phyloP scores from a whole-genome alignment of 2,888 invertebrate species.

The Cephonodes hylas region DNA sequence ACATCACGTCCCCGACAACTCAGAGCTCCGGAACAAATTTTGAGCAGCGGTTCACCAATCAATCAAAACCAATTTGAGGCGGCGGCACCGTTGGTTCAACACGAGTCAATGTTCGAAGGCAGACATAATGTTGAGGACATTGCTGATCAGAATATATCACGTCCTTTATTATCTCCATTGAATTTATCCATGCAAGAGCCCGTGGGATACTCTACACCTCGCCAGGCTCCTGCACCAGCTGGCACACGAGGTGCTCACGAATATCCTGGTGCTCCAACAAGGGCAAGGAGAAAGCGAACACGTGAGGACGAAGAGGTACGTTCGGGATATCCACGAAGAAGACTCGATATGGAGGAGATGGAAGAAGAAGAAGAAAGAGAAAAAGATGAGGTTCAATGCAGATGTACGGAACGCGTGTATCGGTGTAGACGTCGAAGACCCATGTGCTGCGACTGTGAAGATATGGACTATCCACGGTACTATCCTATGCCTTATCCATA shows the following conservation, averaged over 20 bases:
- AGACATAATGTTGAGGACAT: not conserved
- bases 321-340: constrained; percentile 17
- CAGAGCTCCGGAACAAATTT: not conserved
- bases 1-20: not conserved
- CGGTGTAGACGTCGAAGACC: constrained; percentile 22
- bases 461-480: constrained; percentile 26
- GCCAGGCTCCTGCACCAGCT: constrained; percentile 12
- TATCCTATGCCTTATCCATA: constrained; percentile 26
- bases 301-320: constrained; percentile 4
- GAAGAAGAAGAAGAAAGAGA: constrained; percentile 31
- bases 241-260: not conserved
- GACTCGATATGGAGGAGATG: constrained; percentile 30
- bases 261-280: not conserved
- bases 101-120: not conserved
- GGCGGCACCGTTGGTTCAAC: not conserved
- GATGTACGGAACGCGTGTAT: constrained; percentile 33
- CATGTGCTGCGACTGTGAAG: constrained; percentile 20
- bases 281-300: not conserved
- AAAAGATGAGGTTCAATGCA: constrained; percentile 24
- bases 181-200: constrained; percentile 17
- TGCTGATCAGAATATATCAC: not conserved
- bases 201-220: constrained; percentile 32
- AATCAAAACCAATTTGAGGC: not conserved
- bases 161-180: not conserved
- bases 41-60: not conserved